phyloP scores from a whole-genome alignment of 2,113 vertebrate genomes.

The Callipepla squamata region DNA sequence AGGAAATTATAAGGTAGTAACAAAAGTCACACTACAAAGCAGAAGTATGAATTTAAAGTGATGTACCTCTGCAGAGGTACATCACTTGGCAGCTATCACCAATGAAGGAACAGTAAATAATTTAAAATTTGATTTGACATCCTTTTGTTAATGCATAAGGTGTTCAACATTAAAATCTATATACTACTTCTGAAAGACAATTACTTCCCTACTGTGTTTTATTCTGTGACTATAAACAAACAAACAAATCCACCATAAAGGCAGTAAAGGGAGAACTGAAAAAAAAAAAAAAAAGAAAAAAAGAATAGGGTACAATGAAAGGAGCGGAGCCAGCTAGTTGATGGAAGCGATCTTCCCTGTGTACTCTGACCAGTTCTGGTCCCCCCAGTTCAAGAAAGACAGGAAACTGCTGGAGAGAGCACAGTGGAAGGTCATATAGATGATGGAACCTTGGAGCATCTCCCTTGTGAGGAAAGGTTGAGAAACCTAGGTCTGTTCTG shows the following conservation, averaged over 20 bases:
- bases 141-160: not conserved
- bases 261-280: not conserved
- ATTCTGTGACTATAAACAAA: not conserved
- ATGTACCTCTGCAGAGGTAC: not conserved
- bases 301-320: too few relatives aligned
- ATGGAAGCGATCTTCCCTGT: too few relatives aligned
- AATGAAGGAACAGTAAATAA: not conserved
- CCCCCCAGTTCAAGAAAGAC: too few relatives aligned
- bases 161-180: conserved; percentile 26
- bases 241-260: conserved; percentile 13
- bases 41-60: not conserved
- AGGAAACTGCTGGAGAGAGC: too few relatives aligned
- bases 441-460: too few relatives aligned
- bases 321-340: too few relatives aligned
- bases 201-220: not conserved
- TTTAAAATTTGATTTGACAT: conserved; percentile 19
- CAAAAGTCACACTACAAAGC: conserved; percentile 2
- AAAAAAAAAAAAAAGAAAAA: not conserved
- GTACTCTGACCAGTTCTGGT: too few relatives aligned
- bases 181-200: not conserved
- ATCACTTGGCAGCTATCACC: not conserved
- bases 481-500: too few relatives aligned
- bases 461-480: too few relatives aligned
- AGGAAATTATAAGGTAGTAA: not conserved
- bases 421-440: too few relatives aligned